phyloP scores from a whole-genome alignment of 2,888 invertebrate genomes.

The Trichopoda pennipes region DNA sequence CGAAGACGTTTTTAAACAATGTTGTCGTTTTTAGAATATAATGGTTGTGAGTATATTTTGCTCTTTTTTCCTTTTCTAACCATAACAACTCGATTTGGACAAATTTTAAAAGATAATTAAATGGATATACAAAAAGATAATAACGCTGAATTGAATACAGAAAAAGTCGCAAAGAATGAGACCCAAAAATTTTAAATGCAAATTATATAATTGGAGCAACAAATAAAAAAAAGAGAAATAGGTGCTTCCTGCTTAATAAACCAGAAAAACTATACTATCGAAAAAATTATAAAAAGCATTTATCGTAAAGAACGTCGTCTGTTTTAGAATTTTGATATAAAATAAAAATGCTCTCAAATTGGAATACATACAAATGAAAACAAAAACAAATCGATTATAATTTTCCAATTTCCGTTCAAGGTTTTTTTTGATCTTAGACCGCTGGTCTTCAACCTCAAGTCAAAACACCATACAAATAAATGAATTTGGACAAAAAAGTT shows the following conservation, averaged over 20 bases:
- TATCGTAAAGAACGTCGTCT: constrained; percentile 51
- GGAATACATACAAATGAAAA: not conserved
- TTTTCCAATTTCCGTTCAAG: constrained; percentile 73
- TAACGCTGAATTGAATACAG: constrained; percentile 39
- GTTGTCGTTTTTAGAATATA: constrained; percentile 7
- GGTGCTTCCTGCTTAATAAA: constrained; percentile 49
- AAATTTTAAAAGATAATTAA: constrained; percentile 58
- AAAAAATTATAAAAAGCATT: constrained; percentile 62
- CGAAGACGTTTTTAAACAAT: constrained; percentile 18
- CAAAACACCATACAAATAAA: constrained; percentile 57
- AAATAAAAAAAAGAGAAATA: constrained; percentile 12
- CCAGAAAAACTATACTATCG: constrained; percentile 49
- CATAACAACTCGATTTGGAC: constrained; percentile 60
- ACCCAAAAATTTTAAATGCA: constrained; percentile 61
- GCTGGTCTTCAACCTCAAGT: constrained; percentile 59
- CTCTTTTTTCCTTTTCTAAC: constrained; percentile 12
- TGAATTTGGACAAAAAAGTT: constrained; percentile 40
- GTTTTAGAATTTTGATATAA: constrained; percentile 46
- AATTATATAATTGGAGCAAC: constrained; percentile 56
- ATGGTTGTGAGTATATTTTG: not conserved
- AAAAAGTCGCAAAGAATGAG: constrained; percentile 24
- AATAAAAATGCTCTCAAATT: constrained; percentile 1
- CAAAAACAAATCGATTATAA: constrained; percentile 69
- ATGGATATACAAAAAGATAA: constrained; percentile 53
- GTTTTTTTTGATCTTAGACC: constrained; percentile 69